Percentiles rank a stretch among this genome's conserved stretches.
phyloP scores from a whole-genome alignment of 2,113 vertebrate genomes.

The Rhinolophus sinicus region DNA sequence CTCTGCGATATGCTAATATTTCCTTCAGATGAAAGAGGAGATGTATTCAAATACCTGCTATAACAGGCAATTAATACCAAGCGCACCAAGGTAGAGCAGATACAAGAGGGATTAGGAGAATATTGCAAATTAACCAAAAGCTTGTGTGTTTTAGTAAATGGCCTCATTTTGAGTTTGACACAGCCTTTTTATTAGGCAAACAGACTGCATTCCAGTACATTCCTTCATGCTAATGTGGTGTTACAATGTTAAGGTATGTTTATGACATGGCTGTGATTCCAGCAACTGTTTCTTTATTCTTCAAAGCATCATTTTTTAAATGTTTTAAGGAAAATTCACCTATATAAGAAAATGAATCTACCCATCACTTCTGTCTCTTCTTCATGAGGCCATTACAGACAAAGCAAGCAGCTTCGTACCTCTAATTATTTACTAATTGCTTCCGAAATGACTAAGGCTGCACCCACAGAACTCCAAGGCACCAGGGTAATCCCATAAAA shows the following conservation, averaged over 20 bases:
- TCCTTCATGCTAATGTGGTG: not conserved
- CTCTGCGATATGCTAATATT: conserved; percentile 84
- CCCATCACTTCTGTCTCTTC: not conserved
- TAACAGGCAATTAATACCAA: conserved; percentile 26
- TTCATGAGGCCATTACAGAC: not conserved
- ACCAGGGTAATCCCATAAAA: not conserved
- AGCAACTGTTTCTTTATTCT: not conserved
- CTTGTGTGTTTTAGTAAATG: conserved; percentile 66
- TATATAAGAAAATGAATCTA: not conserved
- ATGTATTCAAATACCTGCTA: conserved; percentile 81
- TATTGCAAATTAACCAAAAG: conserved; percentile 61
- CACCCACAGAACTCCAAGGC: not conserved
- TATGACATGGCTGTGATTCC: not conserved
- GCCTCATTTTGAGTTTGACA: conserved; percentile 64
- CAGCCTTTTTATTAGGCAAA: conserved; percentile 41
- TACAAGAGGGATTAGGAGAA: conserved; percentile 39
- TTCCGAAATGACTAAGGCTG: not conserved
- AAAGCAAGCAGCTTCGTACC: not conserved
- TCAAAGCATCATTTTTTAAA: not conserved
- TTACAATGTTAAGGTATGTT: not conserved
- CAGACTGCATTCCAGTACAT: conserved; percentile 61
- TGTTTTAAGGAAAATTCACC: not conserved
- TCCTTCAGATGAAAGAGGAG: conserved; percentile 81
- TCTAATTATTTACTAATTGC: not conserved
- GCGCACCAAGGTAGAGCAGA: not conserved